Percentiles rank a stretch among this genome's conserved stretches.
phyloP scores from a whole-genome alignment of 2,888 invertebrate genomes.

The Panzeria rudis region DNA sequence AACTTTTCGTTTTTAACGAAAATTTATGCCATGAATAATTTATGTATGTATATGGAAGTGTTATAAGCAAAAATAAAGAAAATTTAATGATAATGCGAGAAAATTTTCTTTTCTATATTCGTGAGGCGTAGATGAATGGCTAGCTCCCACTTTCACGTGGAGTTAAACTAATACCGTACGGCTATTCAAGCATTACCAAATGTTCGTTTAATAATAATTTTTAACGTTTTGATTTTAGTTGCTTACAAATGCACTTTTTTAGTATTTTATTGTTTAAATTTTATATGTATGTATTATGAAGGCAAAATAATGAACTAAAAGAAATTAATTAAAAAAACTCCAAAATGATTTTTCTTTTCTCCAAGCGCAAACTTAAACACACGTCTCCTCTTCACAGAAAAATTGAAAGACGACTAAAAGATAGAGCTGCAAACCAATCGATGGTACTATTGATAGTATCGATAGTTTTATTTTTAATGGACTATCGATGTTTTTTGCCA shows the following conservation, averaged over 20 bases:
- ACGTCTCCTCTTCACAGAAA: slow-evolving; percentile 62
- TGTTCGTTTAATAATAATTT: slow-evolving; percentile 53
- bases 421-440: no score
- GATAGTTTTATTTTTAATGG: no score
- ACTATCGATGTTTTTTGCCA: no score
- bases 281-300: slow-evolving; percentile 33
- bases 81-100: slow-evolving; percentile 42
- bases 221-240: slow-evolving; percentile 24
- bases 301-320: slow-evolving; percentile 60
- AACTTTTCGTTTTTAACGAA: slow-evolving; percentile 58
- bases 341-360: slow-evolving; percentile 51
- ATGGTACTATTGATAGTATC: no score
- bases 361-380: slow-evolving; percentile 68
- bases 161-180: slow-evolving; percentile 54
- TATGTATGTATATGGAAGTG: slow-evolving; percentile 37
- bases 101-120: slow-evolving; percentile 69
- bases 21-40: slow-evolving; percentile 58
- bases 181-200: slow-evolving; percentile 54
- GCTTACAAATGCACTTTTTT: slow-evolving; percentile 58
- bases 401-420: slow-evolving; percentile 65
- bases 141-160: slow-evolving; percentile 70
- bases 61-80: slow-evolving; percentile 25
- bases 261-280: slow-evolving; percentile 47
- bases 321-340: slow-evolving; percentile 60
- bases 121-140: slow-evolving; percentile 67